These are phyloP conservation scores for Phlogophora meticulosa DNA, from an alignment of 2,888 invertebrate genomes.

Conservation along the genomic window DNA sequence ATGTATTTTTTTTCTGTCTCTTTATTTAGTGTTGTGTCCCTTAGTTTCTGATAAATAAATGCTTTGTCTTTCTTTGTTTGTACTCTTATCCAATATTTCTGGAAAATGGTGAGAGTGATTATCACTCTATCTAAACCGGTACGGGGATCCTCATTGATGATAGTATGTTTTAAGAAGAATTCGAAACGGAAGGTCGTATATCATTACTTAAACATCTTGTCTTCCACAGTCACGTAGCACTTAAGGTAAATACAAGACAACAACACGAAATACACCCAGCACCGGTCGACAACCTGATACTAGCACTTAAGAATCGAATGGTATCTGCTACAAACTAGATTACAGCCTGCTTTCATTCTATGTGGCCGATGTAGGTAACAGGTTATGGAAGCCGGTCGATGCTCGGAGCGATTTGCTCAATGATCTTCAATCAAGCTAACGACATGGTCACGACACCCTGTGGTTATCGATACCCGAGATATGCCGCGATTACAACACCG, in stretches of 20 bases:
- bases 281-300: slow-evolving; percentile 31
- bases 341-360: slow-evolving; percentile 49
- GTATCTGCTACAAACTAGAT: slow-evolving; percentile 51
- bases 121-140: too few relatives aligned
- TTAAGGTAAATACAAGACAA: not conserved
- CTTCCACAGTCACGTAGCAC: slow-evolving; percentile 6
- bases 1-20: too few relatives aligned
- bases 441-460: slow-evolving; percentile 55
- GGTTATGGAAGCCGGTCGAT: slow-evolving; percentile 47
- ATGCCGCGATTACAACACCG: slow-evolving; percentile 48
- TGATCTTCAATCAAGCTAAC: slow-evolving; percentile 59
- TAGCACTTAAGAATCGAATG: slow-evolving; percentile 38
- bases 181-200: not conserved
- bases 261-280: slow-evolving; percentile 14
- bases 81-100: too few relatives aligned
- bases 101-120: too few relatives aligned
- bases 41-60: too few relatives aligned
- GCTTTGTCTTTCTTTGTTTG: too few relatives aligned
- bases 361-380: slow-evolving; percentile 47
- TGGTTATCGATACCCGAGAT: slow-evolving; percentile 55
- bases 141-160: too few relatives aligned
- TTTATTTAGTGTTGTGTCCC: too few relatives aligned
- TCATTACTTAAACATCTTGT: not conserved
- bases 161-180: not conserved
- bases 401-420: slow-evolving; percentile 52